Conservation (phyloP, 1,140 invertebrate genomes). For the Drosophila oshimai region DNA sequence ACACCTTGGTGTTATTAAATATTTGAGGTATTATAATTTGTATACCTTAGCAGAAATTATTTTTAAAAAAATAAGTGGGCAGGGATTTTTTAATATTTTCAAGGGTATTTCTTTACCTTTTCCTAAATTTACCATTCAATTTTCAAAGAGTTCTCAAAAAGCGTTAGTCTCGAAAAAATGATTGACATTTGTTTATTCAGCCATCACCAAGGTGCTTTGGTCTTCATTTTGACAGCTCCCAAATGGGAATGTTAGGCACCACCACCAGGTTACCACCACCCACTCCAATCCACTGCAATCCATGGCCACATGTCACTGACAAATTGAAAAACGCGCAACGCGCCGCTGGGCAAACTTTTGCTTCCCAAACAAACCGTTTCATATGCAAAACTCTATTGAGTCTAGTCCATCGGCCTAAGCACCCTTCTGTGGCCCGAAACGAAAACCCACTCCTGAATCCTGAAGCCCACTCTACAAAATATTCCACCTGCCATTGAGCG, state of each 20-base stretch:
- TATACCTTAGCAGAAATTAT: too few species aligned
- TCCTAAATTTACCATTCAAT: too few species aligned
- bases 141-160: too few species aligned
- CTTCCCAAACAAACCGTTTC: constrained; percentile 49
- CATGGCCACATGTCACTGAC: constrained; percentile 41
- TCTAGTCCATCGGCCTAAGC: constrained; percentile 41
- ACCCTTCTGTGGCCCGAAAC: neutral
- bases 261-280: neutral
- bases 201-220: neutral
- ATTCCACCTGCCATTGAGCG: neutral
- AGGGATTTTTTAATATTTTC: too few species aligned
- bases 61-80: too few species aligned
- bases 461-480: too few species aligned
- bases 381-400: constrained; percentile 68
- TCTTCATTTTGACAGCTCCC: constrained; percentile 30
- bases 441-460: neutral
- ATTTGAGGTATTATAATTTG: too few species aligned
- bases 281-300: neutral
- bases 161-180: neutral
- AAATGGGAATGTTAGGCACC: neutral
- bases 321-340: constrained; percentile 67
- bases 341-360: constrained; percentile 56
- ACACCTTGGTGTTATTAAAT: too few species aligned
- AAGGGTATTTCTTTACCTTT: too few species aligned
- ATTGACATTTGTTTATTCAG: neutral